These are phyloP conservation scores for Chrysodeixis includens DNA, from an alignment of 2,888 invertebrate genomes.

Conservation along the genomic window DNA sequence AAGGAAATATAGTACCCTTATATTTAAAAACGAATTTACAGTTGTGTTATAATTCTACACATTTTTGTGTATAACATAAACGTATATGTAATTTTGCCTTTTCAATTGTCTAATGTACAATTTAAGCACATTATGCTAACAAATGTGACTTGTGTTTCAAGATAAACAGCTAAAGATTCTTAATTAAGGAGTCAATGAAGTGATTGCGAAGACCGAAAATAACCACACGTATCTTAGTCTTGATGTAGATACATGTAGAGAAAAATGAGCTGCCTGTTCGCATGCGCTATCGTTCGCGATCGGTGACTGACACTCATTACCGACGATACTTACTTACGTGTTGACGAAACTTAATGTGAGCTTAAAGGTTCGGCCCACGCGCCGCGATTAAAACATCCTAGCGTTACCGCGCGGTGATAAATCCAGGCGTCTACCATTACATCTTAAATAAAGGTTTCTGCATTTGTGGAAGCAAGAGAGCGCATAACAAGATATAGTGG, in stretches of 20 bases:
- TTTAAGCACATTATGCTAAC: no score
- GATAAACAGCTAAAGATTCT: neutral
- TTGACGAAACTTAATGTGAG: slow-evolving; percentile 55
- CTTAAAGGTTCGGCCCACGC: slow-evolving; percentile 60
- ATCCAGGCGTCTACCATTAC: slow-evolving; percentile 40
- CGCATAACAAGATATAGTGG: no score
- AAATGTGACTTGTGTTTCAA: neutral
- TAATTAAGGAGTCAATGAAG: slow-evolving; percentile 1
- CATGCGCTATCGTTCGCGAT: slow-evolving; percentile 31
- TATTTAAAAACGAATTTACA: no score
- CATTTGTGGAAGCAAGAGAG: no score
- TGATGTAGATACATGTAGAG: neutral
- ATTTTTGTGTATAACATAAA: no score
- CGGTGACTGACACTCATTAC: slow-evolving; percentile 27
- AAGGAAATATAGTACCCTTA: neutral
- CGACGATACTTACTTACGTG: slow-evolving; percentile 44
- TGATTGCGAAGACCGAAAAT: neutral
- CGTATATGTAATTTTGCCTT: no score
- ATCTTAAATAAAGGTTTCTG: no score
- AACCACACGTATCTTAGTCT: neutral
- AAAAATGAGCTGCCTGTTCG: neutral
- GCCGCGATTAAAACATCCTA: slow-evolving; percentile 66
- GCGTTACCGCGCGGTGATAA: slow-evolving; percentile 62
- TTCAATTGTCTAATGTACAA: no score
- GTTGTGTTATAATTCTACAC: no score